Conservation (phyloP, 2,888 invertebrate genomes). For the Zelleria hepariella region DNA sequence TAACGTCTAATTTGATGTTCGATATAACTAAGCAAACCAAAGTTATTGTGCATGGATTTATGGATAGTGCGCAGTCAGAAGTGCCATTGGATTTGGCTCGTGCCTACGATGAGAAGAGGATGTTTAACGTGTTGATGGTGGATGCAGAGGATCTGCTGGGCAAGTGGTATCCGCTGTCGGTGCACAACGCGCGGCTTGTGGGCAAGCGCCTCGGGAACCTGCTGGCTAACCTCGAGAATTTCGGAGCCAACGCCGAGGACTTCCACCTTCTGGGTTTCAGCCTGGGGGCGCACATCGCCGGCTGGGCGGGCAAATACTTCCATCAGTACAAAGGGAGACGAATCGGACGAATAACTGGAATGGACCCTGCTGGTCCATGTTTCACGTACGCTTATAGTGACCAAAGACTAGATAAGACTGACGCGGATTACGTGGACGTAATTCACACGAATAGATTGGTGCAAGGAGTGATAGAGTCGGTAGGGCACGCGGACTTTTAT, state of each 20-base stretch:
- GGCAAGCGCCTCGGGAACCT: constrained; percentile 68
- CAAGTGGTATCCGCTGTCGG: constrained; percentile 55
- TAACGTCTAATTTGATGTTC: constrained; percentile 42
- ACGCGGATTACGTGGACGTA: constrained; percentile 59
- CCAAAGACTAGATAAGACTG: constrained; percentile 53
- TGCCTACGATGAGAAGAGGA: constrained; percentile 55
- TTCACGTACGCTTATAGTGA: constrained; percentile 54
- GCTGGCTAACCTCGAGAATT: constrained; percentile 57
- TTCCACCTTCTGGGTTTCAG: constrained; percentile 73
- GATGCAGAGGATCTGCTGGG: constrained; percentile 60
- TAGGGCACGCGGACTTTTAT: constrained; percentile 83
- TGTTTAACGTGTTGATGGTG: constrained; percentile 59
- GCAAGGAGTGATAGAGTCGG: constrained; percentile 63
- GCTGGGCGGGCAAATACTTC: constrained; percentile 63
- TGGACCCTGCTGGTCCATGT: constrained; percentile 67
- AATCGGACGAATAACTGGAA: constrained; percentile 58
- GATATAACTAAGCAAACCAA: constrained; percentile 62
- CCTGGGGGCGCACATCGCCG: constrained; percentile 72
- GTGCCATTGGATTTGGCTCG: constrained; percentile 52
- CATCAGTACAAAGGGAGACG: constrained; percentile 43
- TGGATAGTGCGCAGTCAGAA: constrained; percentile 54
- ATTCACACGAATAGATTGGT: constrained; percentile 59
- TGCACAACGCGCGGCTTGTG: constrained; percentile 55
- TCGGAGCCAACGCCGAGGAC: constrained; percentile 54
- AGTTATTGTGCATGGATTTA: constrained; percentile 61